Percentiles rank a stretch among this genome's conserved stretches.
phyloP scores from a whole-genome alignment of 2,888 invertebrate species.

The Gisinianus flammeolus region DNA sequence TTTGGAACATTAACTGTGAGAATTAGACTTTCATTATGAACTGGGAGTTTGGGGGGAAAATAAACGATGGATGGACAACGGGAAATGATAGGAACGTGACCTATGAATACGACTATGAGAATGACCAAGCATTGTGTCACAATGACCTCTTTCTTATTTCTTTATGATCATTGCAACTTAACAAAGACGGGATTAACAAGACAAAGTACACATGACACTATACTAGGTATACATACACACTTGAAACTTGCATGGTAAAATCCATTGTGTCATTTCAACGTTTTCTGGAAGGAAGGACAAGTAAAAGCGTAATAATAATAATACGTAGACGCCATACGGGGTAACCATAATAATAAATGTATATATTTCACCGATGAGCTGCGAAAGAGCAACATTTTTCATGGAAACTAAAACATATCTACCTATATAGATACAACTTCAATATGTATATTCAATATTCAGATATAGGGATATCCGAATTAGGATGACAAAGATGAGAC shows the following conservation, averaged over 20 bases:
- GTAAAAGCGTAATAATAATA: not conserved
- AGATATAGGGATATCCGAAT: no score
- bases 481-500: no score
- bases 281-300: not conserved
- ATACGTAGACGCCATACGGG: not conserved
- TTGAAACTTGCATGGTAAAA: not conserved
- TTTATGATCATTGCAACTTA: constrained; percentile 40
- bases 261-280: not conserved
- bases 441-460: no score
- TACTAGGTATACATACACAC: not conserved
- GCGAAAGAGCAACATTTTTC: no score
- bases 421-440: no score
- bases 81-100: constrained; percentile 49
- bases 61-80: not conserved
- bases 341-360: no score
- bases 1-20: not conserved
- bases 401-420: no score
- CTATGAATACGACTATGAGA: constrained; percentile 46
- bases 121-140: constrained; percentile 37
- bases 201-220: constrained; percentile 25
- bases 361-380: no score
- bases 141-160: constrained; percentile 49
- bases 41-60: not conserved
- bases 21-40: constrained; percentile 19
- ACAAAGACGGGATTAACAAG: constrained; percentile 41